Evolutionary conservation across 2,113 vertebrate species (phyloP).

Genomic region (Ginglymostoma cirratum): DNA sequence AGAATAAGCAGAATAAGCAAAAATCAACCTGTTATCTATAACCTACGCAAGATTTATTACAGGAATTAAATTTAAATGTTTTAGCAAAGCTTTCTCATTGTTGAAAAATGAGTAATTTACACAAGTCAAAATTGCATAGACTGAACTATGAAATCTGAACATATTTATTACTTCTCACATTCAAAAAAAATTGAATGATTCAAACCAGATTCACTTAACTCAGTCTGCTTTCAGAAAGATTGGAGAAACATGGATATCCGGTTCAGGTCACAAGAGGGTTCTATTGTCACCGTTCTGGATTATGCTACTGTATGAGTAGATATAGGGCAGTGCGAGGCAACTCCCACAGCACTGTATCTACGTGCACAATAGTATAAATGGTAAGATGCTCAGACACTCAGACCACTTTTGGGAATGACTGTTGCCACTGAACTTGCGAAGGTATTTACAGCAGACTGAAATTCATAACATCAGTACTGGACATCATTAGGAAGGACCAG

Average conservation of each 20-base stretch:
- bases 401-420: constrained; percentile 22
- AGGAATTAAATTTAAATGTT: not conserved
- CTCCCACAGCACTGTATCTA: constrained; percentile 7
- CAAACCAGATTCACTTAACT: not conserved
- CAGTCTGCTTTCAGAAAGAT: not conserved
- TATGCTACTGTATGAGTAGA: constrained; percentile 17
- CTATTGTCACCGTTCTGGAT: not conserved
- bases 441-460: not conserved
- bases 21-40: not conserved
- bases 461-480: constrained; percentile 10
- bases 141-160: not conserved
- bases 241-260: not conserved
- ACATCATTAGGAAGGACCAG: constrained; percentile 20
- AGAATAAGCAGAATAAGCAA: too few relatives aligned
- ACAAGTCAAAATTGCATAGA: not conserved
- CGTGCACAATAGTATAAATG: constrained; percentile 11
- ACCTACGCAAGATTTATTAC: not conserved
- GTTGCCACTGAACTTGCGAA: not conserved
- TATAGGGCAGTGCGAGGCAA: not conserved
- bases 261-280: constrained; percentile 6
- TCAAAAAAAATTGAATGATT: not conserved
- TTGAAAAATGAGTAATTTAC: not conserved
- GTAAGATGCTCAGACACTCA: not conserved
- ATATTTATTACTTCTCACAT: not conserved
- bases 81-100: not conserved